phyloP scores from a whole-genome alignment of 2,113 vertebrate species.

The Zosterops japonicus region DNA sequence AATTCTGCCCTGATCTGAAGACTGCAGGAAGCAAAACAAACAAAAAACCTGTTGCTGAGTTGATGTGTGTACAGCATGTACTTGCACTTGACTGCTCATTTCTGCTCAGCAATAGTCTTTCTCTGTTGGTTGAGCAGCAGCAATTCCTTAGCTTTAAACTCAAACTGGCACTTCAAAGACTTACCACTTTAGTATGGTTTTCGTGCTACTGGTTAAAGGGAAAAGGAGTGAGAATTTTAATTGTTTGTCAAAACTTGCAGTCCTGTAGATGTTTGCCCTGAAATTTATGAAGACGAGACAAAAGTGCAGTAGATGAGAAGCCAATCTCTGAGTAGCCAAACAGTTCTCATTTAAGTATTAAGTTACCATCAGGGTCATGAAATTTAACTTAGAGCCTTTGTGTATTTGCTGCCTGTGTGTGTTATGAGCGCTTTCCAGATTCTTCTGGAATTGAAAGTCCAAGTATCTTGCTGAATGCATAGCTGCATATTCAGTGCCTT shows the following conservation, averaged over 20 bases:
- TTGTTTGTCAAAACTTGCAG: neutral
- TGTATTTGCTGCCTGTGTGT: neutral
- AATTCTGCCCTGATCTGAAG: neutral
- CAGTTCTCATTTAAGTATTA: neutral
- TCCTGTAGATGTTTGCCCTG: neutral
- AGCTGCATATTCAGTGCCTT: fast-evolving
- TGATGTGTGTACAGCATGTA: neutral
- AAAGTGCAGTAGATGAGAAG: neutral
- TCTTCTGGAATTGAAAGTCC: neutral
- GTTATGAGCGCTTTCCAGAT: neutral
- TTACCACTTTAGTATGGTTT: neutral
- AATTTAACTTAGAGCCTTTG: neutral
- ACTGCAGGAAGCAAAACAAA: neutral
- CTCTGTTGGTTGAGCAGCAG: neutral
- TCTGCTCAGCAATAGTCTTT: neutral
- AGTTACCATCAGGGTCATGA: neutral
- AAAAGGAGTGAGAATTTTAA: neutral
- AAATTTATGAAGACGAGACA: neutral
- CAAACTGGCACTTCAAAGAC: neutral
- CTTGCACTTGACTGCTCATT: neutral
- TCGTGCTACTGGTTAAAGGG: neutral
- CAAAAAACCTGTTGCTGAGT: neutral
- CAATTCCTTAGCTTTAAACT: neutral
- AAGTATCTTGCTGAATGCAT: neutral
- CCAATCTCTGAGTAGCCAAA: neutral